Evolutionary conservation across 2,797 vertebrate species (phyloP), one percentile per base, ranked within the genome.

Genomic region (Perodicticus potto): DNA sequence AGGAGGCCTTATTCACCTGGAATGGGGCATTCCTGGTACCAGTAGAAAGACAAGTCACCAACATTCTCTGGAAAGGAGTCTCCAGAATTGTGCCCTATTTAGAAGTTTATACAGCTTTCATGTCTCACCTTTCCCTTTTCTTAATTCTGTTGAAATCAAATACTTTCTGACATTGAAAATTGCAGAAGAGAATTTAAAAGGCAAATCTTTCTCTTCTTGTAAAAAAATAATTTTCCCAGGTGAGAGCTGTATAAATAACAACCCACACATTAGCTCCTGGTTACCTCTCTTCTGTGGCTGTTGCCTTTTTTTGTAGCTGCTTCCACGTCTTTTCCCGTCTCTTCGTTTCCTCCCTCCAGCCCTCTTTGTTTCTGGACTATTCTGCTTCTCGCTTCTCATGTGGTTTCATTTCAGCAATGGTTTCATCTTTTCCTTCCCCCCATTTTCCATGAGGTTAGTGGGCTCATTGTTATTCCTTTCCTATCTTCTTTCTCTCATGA

Each of bases 1-100:
- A 12, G 20, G 22, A 23, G 23, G 12, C 29, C 13, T 11, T 20
- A 3, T 3, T 53, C 65, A 34, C 8, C 29, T 23, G 2, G 7
- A 69, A 57, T 3, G 27, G 2, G 22, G 1, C 16, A 10, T 9
- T 11, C 7, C 0, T 3, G 5, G 23, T 49, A 23, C 19, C 20
- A 29, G 19, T 17, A 25, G 78, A 67, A 69, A 29, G 22, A 43
- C 27, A 32, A 9, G 8, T 65, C 22, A 34, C 45, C 20, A 29
- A 37, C 61, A 17, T 25, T 49, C 59, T 37, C 27, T 22, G 7
- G 25, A 17, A 94, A 11, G 32, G 17, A 20, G 17, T 22, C 34
- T 27, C 11, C 40, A 9, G 27, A 23, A 32, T 19, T 49, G 5
- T n/a, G 22, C 19, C 9, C 63, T 43, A 5, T 14, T 40, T 20